Percentiles rank a stretch among this genome's conserved stretches.
Evolutionary conservation across 2,888 invertebrate species (phyloP).

Genomic region (Timema cristinae): DNA sequence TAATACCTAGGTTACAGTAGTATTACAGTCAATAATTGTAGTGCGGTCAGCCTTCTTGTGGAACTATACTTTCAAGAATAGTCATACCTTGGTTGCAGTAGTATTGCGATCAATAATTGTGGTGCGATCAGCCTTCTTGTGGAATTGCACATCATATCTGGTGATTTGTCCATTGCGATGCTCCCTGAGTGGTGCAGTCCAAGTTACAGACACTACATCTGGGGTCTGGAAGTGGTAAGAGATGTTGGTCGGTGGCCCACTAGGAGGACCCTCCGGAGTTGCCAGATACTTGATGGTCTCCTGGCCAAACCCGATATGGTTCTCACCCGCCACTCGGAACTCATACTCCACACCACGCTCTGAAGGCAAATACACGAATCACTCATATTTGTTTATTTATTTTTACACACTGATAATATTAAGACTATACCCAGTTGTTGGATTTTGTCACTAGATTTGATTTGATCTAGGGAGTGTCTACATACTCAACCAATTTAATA

Average conservation of each 20-base stretch:
- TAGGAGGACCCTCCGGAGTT: slow-evolving; percentile 92
- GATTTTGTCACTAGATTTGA: neutral
- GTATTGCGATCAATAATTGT: slow-evolving; percentile 74
- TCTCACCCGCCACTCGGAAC: slow-evolving; percentile 93
- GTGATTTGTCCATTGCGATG: slow-evolving; percentile 92
- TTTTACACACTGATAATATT: too few species aligned
- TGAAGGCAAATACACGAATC: slow-evolving; percentile 32
- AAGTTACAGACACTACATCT: slow-evolving; percentile 84
- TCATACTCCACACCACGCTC: slow-evolving; percentile 95
- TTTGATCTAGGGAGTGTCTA: neutral
- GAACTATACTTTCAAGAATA: slow-evolving; percentile 65
- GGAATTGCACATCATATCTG: slow-evolving; percentile 89
- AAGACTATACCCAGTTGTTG: neutral
- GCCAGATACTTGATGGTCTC: slow-evolving; percentile 86
- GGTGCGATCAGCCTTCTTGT: slow-evolving; percentile 80
- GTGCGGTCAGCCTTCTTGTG: slow-evolving; percentile 84
- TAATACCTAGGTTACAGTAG: slow-evolving; percentile 61
- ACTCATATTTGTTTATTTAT: slow-evolving; percentile 5
- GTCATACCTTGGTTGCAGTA: slow-evolving; percentile 58
- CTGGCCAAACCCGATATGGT: slow-evolving; percentile 91
- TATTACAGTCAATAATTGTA: slow-evolving; percentile 71
- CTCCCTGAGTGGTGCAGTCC: slow-evolving; percentile 81
- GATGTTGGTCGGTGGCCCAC: slow-evolving; percentile 82
- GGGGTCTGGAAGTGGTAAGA: slow-evolving; percentile 87
- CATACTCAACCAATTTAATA: neutral